Percentiles rank a stretch among this genome's conserved stretches.
Evolutionary conservation across 2,113 vertebrate species (phyloP).

Genomic region (Glaucidium brasilianum): DNA sequence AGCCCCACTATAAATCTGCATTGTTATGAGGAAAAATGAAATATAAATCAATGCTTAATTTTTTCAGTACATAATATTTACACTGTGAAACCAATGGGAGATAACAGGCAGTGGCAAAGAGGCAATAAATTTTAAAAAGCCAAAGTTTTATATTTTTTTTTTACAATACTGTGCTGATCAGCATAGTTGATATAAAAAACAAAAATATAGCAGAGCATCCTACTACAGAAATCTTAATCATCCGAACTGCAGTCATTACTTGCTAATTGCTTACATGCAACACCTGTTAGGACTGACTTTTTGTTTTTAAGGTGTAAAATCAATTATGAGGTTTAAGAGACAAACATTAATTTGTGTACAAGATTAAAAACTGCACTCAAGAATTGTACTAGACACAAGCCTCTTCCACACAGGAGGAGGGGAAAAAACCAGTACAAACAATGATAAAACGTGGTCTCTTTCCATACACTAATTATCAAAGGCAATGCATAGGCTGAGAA

Average conservation of each 20-base stretch:
- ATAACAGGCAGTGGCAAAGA: constrained; percentile 75
- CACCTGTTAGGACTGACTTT: constrained; percentile 65
- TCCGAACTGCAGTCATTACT: constrained; percentile 70
- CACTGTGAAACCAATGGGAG: constrained; percentile 69
- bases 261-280: constrained; percentile 74
- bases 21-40: constrained; percentile 52
- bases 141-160: constrained; percentile 41
- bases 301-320: constrained; percentile 44
- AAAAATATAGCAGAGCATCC: constrained; percentile 71
- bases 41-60: constrained; percentile 62
- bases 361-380: constrained; percentile 63
- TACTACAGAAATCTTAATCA: constrained; percentile 70
- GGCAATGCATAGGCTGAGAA: constrained; percentile 53
- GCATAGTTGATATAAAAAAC: constrained; percentile 75
- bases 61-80: constrained; percentile 78
- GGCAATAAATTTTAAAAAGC: constrained; percentile 71
- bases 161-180: constrained; percentile 70
- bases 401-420: constrained; percentile 5
- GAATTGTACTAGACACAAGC: constrained; percentile 69
- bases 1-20: constrained; percentile 69
- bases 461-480: constrained; percentile 16
- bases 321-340: constrained; percentile 58
- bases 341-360: constrained; percentile 62
- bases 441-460: constrained; percentile 5
- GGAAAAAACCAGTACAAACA: not conserved